Base-by-base conservation (phyloP, 2,888 invertebrate genomes). In the Xanthia togata region DNA sequence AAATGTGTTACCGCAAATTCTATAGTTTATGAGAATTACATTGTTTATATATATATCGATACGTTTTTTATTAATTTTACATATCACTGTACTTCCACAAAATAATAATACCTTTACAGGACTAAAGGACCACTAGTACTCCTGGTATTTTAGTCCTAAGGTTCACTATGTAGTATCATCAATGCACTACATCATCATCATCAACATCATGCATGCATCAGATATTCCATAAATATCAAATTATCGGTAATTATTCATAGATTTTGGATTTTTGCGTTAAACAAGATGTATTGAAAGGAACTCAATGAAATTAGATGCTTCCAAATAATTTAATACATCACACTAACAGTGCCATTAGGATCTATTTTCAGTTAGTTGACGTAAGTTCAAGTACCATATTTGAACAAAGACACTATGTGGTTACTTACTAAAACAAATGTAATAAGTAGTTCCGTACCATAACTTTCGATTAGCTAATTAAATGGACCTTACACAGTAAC, bases 1-100 rank as follows among this genome's bases (percentile, higher is more conserved):
- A 73, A 55, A 62, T 57, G 14, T 57, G 38, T 69, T 69, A 38
- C 67, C 50, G 50, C 67, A 68, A 68, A 83, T 59, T 68, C 12
- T 55, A n/a, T 65, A 79, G 26, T 62, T 62, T 41, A 41, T 50
- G 11, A 38, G 23, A 44, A 67, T n/a, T 2, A 23, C n/a, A 53
- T 6, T 17, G 14, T 57, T 4, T 12, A 55, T 55, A 5, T 26
- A 12, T 55, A 14, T 23, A 53, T n/a, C n/a, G 1, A 12, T 31
- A 31, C 26, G n/a, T 35, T 59, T 59, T 59, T 31, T 20, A 2
- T 53, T 9, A 17, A 35, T 67, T 67, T 50, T 50, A 47, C 11
- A 4, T 63, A 63, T 17, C 12, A 64, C 8, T 26, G 12, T 11
- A 47, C 23, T 70, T 35, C 12, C 35, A 35, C 9, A n/a, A 23